phyloP scores from a whole-genome alignment of 2,888 invertebrate genomes.

The Stenodema calcarata region DNA sequence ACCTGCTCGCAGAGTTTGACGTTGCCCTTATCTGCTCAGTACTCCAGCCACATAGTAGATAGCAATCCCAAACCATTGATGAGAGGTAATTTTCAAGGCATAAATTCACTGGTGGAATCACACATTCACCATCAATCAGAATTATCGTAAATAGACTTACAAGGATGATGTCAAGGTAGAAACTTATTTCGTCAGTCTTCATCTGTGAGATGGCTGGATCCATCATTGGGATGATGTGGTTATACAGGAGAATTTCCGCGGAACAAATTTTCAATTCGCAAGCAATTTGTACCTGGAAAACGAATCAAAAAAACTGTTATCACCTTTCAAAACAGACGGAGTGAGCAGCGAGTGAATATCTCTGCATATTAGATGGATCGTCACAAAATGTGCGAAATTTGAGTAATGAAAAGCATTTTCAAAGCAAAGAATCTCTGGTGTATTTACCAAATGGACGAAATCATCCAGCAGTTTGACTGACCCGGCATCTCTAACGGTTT shows the following conservation, averaged over 20 bases:
- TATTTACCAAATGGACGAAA: conserved; percentile 19
- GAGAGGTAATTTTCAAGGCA: too few species aligned
- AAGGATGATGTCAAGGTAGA: background rate
- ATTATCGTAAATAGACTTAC: background rate
- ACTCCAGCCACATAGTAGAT: too few species aligned
- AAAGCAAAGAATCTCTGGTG: background rate
- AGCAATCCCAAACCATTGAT: too few species aligned
- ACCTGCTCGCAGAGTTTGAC: too few species aligned
- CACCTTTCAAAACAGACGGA: too few species aligned
- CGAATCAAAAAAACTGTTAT: background rate
- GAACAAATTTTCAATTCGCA: conserved; percentile 20
- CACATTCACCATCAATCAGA: too few species aligned
- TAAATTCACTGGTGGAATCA: too few species aligned
- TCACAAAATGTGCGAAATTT: too few species aligned
- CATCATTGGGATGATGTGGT: conserved; percentile 11
- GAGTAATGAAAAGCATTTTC: background rate
- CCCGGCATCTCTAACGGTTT: background rate
- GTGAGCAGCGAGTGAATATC: too few species aligned
- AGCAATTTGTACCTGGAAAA: conserved; percentile 7
- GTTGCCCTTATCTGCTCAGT: too few species aligned
- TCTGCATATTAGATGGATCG: too few species aligned
- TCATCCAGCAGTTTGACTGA: background rate
- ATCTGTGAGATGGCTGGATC: background rate
- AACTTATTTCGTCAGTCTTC: background rate
- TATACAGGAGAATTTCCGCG: background rate